Base-by-base conservation (phyloP, 2,888 invertebrate genomes). In the Saturnia japonica region DNA sequence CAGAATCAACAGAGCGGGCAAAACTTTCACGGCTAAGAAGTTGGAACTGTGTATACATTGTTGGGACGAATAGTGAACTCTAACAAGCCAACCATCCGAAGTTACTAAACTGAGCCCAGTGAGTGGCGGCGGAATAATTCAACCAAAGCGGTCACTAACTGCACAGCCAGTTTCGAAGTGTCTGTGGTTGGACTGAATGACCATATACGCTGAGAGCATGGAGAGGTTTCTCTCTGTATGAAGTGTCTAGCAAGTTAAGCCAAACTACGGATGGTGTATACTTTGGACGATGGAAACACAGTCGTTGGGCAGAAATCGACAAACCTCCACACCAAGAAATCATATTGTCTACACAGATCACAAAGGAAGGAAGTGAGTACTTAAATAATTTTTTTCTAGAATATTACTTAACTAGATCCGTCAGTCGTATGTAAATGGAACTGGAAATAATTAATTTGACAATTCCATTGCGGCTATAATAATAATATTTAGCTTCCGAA, bases 331-430 rank as follows among this genome's bases (percentile, higher is more conserved):
- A n/a, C 88, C 90, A 3, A 88, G 94, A 70, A 94, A 94, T 78
- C 94, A 94, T 76, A 94, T 94, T 75, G 91, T 94, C 78, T 94
- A 94, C 81, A 94, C 94, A 54, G 94, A 94, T 75, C 94, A 94
- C 74, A 94, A 94, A 77, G 94, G 94, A 74, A 86, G 94, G 77
- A 94, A 94, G 94, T 94, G 78, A 94, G 94, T 93, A 84, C 74
- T 71, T 70, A 22, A 57, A 69, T 71, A 68, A 66, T 71, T 25
- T 43, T 3, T 47, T 67, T 43, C 1, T 25, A 16, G 0, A 67
- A 57, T 12, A 4, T 57, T 3, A 11, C 19, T 19, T 51, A 51
- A 51, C 47, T 43, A 43, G 9, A 12, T 14, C 43, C 9, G 47
- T 51, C 47, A 51, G 19, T 51, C 16, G 43, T 67, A 1, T n/a